Percentiles rank a stretch among this genome's conserved stretches.
These are phyloP conservation scores for Neuroterus valhalla DNA, from an alignment of 1,140 invertebrate species.

Conservation along the genomic window DNA sequence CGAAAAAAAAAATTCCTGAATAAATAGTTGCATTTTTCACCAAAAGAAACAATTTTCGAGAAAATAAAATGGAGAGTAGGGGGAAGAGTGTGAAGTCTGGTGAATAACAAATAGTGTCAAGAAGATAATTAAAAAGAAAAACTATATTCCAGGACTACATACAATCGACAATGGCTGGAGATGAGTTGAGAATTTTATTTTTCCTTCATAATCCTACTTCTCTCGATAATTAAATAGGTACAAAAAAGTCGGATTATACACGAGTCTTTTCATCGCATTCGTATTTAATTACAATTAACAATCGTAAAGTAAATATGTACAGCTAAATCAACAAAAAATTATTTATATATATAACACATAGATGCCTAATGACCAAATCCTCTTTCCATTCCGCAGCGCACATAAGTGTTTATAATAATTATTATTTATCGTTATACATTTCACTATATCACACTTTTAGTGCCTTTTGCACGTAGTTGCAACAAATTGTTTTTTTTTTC, in stretches of 20 bases:
- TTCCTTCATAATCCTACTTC: constrained; percentile 23
- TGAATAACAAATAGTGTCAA: too few relatives aligned
- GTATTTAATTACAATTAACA: constrained; percentile 56
- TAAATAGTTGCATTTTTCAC: too few relatives aligned
- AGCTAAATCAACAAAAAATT: constrained; percentile 58
- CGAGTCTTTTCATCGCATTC: constrained; percentile 17
- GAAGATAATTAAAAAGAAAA: neutral
- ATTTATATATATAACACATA: constrained; percentile 34
- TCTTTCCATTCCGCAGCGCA: constrained; percentile 15
- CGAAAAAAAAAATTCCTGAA: too few relatives aligned
- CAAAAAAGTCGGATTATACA: constrained; percentile 24
- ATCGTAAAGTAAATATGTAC: constrained; percentile 62
- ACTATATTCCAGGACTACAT: neutral
- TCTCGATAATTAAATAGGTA: constrained; percentile 27
- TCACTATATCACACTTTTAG: constrained; percentile 24
- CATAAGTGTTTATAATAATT: neutral
- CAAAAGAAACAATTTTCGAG: too few relatives aligned
- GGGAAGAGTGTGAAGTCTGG: too few relatives aligned
- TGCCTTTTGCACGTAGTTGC: constrained; percentile 11
- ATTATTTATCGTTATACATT: constrained; percentile 23
- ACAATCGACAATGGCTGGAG: neutral
- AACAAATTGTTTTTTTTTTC: constrained; percentile 8
- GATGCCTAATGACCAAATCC: constrained; percentile 21
- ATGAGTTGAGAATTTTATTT: constrained; percentile 26
- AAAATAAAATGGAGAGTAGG: too few relatives aligned